These are phyloP conservation scores for Heliconius charithonia DNA, from an alignment of 2,888 invertebrate genomes.

Conservation along the genomic window DNA sequence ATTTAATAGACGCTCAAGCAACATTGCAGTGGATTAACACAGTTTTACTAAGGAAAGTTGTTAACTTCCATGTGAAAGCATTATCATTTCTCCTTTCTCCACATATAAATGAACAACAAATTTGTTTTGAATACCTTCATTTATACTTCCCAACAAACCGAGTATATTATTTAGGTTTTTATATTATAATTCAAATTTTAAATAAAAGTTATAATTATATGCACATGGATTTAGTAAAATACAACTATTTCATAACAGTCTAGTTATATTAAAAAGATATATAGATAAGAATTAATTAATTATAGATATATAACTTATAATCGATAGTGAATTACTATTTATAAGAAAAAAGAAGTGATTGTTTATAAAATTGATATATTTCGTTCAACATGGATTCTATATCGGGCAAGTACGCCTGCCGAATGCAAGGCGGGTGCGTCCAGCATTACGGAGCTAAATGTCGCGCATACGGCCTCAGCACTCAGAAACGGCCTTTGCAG, in stretches of 20 bases:
- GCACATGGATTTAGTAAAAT: neutral
- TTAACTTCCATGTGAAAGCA: slow-evolving; percentile 38
- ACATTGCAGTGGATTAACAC: slow-evolving; percentile 35
- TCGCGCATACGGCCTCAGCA: slow-evolving; percentile 80
- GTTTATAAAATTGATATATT: slow-evolving; percentile 43
- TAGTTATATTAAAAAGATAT: neutral
- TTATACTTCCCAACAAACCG: neutral
- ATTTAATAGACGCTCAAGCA: neutral
- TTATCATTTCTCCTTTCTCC: slow-evolving; percentile 40
- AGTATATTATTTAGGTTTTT: neutral
- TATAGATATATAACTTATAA: neutral
- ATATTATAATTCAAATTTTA: neutral
- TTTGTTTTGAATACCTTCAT: slow-evolving; percentile 14
- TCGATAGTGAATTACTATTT: neutral
- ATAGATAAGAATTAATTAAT: neutral
- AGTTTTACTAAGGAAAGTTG: slow-evolving; percentile 39
- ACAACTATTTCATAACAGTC: neutral
- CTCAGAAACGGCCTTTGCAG: slow-evolving; percentile 84
- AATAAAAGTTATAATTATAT: neutral
- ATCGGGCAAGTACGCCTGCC: slow-evolving; percentile 51
- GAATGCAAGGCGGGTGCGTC: slow-evolving; percentile 59
- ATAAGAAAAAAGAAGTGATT: slow-evolving; percentile 33
- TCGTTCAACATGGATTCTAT: slow-evolving; percentile 59
- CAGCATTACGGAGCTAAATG: slow-evolving; percentile 68
- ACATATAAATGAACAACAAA: slow-evolving; percentile 4